Percentiles rank a stretch among this genome's conserved stretches.
Evolutionary conservation across 2,888 invertebrate species (phyloP).

Genomic region (Formica aserva): DNA sequence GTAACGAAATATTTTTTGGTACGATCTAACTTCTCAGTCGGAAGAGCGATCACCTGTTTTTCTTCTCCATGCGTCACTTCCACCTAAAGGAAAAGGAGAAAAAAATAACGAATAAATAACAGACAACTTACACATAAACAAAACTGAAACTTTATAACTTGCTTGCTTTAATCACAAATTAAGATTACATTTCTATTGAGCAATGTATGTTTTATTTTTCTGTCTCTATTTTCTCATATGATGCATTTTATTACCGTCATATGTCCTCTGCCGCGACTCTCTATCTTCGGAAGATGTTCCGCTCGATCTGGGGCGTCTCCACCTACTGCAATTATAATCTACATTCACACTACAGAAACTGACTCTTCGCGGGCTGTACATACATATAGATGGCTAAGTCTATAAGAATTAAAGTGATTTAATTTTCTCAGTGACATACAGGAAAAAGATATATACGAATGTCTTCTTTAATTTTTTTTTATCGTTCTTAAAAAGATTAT

Average conservation of each 20-base stretch:
- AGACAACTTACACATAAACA: background rate
- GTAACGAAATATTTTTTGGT: slow-evolving; percentile 97
- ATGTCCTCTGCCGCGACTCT: slow-evolving; percentile 83
- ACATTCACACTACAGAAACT: slow-evolving; percentile 82
- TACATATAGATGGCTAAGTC: slow-evolving; percentile 23
- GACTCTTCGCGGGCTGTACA: slow-evolving; percentile 71
- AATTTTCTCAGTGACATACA: background rate
- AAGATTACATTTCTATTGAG: background rate
- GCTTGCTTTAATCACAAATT: background rate
- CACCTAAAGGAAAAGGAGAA: slow-evolving; percentile 83
- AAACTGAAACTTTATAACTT: background rate
- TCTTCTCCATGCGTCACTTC: slow-evolving; percentile 94
- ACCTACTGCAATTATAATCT: slow-evolving; percentile 85
- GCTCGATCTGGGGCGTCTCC: slow-evolving; percentile 82
- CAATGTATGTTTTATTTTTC: background rate
- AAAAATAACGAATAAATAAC: background rate
- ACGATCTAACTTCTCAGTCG: slow-evolving; percentile 94
- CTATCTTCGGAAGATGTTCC: slow-evolving; percentile 84
- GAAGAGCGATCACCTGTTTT: slow-evolving; percentile 94
- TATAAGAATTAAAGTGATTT: background rate
- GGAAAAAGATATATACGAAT: background rate
- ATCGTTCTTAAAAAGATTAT: background rate
- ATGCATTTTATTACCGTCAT: slow-evolving; percentile 81
- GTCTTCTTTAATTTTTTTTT: background rate
- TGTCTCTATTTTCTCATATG: background rate